phyloP scores from a whole-genome alignment of 2,113 vertebrate species.

The Suncus etruscus region DNA sequence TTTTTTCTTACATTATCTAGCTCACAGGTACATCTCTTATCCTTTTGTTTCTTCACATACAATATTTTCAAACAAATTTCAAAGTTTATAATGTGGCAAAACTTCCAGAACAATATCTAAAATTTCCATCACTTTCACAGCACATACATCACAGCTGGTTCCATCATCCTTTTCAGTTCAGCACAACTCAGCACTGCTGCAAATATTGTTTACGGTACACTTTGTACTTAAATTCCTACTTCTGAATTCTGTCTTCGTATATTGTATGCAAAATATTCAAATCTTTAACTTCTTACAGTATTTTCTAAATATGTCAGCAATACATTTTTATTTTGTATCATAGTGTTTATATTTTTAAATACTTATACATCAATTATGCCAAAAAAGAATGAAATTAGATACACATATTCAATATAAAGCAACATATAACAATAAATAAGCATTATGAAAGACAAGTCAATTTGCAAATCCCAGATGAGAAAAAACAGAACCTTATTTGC shows the following conservation, averaged over 20 bases:
- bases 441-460: not conserved
- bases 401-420: not conserved
- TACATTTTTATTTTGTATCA: constrained; percentile 15
- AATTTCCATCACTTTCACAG: not conserved
- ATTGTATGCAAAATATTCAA: not conserved
- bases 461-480: not conserved
- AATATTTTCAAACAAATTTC: not conserved
- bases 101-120: not conserved
- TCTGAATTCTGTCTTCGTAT: not conserved
- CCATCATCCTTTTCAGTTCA: not conserved
- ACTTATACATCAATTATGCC: not conserved
- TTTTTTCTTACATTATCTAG: not conserved
- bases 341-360: constrained; percentile 37
- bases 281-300: not conserved
- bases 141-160: not conserved
- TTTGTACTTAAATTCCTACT: not conserved
- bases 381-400: not conserved
- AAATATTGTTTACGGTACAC: not conserved
- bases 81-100: not conserved
- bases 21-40: not conserved
- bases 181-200: not conserved
- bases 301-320: not conserved
- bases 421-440: not conserved
- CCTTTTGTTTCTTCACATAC: not conserved
- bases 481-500: not conserved